A percentile compares a stretch with the other conserved stretches of the same genome.
Evolutionary conservation across 1,140 invertebrate species (phyloP).

Genomic region (Drosophila arawakana): DNA sequence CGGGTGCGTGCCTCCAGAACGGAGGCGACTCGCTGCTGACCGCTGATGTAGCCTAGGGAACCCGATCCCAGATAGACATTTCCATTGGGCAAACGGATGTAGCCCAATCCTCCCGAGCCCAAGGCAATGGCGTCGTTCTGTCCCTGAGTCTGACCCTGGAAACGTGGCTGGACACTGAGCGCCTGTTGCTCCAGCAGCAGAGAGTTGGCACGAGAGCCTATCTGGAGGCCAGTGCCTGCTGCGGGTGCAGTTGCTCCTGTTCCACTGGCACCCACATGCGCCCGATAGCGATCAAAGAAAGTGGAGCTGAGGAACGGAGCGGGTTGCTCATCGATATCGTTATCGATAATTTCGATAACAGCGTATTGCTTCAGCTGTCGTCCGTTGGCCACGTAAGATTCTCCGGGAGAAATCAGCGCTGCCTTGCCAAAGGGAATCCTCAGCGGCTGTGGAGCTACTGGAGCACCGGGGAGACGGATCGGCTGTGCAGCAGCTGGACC

Average conservation of each 20-base stretch:
- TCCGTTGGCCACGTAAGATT: conserved; percentile 72
- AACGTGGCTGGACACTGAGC: conserved; percentile 50
- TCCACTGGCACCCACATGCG: conserved; percentile 48
- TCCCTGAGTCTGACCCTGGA: conserved; percentile 22
- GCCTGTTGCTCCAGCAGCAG: conserved; percentile 69
- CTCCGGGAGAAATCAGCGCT: conserved; percentile 63
- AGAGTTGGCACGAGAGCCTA: conserved; percentile 64
- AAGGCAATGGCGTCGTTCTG: conserved; percentile 72
- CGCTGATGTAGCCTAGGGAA: conserved; percentile 79
- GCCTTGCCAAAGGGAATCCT: conserved; percentile 72
- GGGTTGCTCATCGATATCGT: conserved; percentile 70
- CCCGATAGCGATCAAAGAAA: conserved; percentile 67
- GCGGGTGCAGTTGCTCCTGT: conserved; percentile 16
- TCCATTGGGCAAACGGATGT: conserved; percentile 75
- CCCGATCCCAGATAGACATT: conserved; percentile 80
- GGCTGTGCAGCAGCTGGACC: conserved; percentile 42
- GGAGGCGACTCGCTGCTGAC: conserved; percentile 64
- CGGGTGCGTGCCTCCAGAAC: conserved; percentile 73
- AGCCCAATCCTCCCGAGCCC: conserved; percentile 80
- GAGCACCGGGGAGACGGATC: conserved; percentile 17
- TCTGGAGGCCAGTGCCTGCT: conserved; percentile 48
- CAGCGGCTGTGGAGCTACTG: conserved; percentile 52
- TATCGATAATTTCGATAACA: conserved; percentile 80
- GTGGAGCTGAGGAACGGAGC: conserved; percentile 62
- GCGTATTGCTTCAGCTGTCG: conserved; percentile 81